phyloP scores from a whole-genome alignment of 2,113 vertebrate genomes.

The Ageneiosus marmoratus region DNA sequence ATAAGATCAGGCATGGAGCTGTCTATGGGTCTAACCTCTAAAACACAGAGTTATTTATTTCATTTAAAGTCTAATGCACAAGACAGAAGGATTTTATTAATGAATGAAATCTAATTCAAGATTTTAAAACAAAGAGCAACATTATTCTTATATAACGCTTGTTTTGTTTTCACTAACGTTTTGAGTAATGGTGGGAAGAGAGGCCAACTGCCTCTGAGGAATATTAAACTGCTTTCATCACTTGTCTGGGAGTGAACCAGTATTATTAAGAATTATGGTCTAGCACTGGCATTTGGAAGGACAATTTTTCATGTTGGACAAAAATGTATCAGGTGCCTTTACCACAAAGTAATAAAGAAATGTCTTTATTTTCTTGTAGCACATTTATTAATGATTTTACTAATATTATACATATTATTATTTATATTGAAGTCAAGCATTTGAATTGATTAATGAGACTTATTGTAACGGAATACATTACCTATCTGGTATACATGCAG shows the following conservation, averaged over 20 bases:
- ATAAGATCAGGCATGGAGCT: not conserved
- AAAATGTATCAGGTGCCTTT: not conserved
- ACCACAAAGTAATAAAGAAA: not conserved
- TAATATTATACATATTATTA: not conserved
- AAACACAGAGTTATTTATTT: not conserved
- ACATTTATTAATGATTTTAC: not conserved
- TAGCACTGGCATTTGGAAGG: not conserved
- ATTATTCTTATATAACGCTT: not conserved
- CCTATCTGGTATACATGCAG: not conserved
- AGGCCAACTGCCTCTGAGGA: not conserved
- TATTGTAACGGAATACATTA: not conserved
- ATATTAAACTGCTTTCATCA: not conserved
- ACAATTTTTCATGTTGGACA: not conserved
- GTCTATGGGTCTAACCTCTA: not conserved
- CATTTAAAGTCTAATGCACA: not conserved
- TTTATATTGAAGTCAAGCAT: not conserved
- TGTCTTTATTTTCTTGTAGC: not conserved
- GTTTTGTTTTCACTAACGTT: not conserved
- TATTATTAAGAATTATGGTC: not conserved
- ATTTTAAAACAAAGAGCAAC: not conserved
- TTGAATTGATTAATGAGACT: no score
- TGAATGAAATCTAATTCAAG: not conserved
- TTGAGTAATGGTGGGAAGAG: conserved; percentile 2
- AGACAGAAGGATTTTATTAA: not conserved
- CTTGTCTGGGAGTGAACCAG: not conserved